These are phyloP conservation scores for Ypsolopha scabrella DNA, from an alignment of 2,888 invertebrate species.

Conservation along the genomic window DNA sequence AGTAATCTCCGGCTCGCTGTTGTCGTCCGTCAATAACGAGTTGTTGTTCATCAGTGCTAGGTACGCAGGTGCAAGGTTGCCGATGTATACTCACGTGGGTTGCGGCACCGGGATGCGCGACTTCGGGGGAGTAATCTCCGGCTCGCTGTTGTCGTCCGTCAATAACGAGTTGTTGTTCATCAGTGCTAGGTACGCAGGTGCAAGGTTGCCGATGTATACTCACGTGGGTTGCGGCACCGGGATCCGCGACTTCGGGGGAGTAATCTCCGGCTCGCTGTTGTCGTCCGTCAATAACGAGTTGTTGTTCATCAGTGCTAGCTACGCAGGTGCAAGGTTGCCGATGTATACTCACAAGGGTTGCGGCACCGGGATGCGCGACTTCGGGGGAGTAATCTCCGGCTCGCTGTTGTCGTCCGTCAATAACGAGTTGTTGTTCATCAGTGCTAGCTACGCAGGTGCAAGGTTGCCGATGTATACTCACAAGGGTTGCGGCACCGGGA, in stretches of 20 bases:
- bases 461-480: slow-evolving; percentile 20
- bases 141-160: slow-evolving; percentile 40
- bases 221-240: slow-evolving; percentile 31
- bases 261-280: slow-evolving; percentile 26
- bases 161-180: slow-evolving; percentile 47
- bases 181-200: too few relatives aligned
- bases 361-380: slow-evolving; percentile 11
- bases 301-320: too few relatives aligned
- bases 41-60: too few relatives aligned
- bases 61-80: too few relatives aligned
- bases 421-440: slow-evolving; percentile 47
- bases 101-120: slow-evolving; percentile 17
- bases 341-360: slow-evolving; percentile 38
- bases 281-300: slow-evolving; percentile 46
- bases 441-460: slow-evolving; percentile 23
- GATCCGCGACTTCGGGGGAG: slow-evolving; percentile 25
- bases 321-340: background rate
- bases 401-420: slow-evolving; percentile 44
- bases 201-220: slow-evolving; percentile 16
- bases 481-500: slow-evolving; percentile 28
- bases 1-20: slow-evolving; percentile 27
- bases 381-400: slow-evolving; percentile 26
- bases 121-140: slow-evolving; percentile 27
- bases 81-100: slow-evolving; percentile 33
- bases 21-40: slow-evolving; percentile 43